phyloP scores from a whole-genome alignment of 2,797 vertebrate species.

The Mus spretus region DNA sequence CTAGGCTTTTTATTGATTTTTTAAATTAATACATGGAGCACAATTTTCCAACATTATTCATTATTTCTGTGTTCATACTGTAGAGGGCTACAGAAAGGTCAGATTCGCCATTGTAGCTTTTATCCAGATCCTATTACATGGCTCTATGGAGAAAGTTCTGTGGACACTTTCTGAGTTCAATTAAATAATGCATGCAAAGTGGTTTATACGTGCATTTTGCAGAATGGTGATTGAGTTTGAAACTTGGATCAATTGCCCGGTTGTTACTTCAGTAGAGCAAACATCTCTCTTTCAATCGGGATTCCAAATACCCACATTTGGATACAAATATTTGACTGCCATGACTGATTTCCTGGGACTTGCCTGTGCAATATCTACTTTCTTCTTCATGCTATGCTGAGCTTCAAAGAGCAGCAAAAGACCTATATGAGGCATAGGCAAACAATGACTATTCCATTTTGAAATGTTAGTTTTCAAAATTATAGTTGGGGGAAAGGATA shows the following conservation, averaged over 20 bases:
- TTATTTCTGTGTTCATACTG: not conserved
- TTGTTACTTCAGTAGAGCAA: not conserved
- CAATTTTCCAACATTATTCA: not conserved
- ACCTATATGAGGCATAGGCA: not conserved
- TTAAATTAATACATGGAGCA: not conserved
- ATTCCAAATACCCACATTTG: not conserved
- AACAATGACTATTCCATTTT: not conserved
- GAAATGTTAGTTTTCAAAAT: not conserved
- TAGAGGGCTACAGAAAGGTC: not conserved
- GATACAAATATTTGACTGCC: not conserved
- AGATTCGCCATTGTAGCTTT: not conserved
- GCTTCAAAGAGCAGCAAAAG: not conserved
- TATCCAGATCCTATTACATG: not conserved
- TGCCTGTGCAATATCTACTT: not conserved
- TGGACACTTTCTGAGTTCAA: not conserved
- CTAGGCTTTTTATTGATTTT: not conserved
- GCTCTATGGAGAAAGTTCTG: not conserved
- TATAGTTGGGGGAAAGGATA: not conserved
- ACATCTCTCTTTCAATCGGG: not conserved
- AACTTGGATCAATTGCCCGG: not conserved
- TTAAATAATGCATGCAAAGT: not conserved
- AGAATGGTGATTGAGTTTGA: not conserved
- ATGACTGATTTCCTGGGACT: not conserved
- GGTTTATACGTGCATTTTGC: rapidly evolving
- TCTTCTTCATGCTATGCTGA: not conserved